Evolutionary conservation across 2,888 invertebrate species (phyloP).

Genomic region (Dryomyza anilis): DNA sequence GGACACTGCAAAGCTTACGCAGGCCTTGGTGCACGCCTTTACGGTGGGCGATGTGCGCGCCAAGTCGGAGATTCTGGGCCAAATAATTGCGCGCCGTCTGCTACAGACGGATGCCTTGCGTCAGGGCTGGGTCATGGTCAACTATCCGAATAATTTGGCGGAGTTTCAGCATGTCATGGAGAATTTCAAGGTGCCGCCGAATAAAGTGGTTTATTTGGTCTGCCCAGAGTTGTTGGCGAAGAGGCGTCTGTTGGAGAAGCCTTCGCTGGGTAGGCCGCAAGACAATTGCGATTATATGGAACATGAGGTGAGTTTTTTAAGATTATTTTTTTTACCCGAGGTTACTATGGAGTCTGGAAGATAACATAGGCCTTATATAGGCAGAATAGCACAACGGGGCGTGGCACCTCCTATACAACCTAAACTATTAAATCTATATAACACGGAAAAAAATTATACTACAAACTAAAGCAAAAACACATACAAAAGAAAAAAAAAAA

Average conservation of each 20-base stretch:
- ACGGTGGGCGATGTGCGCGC: slow-evolving; percentile 39
- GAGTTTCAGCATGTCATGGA: slow-evolving; percentile 65
- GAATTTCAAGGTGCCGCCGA: slow-evolving; percentile 64
- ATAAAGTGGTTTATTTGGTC: slow-evolving; percentile 56
- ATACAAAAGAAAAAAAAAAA: no score
- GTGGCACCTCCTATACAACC: no score
- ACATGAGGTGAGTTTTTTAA: slow-evolving; percentile 35
- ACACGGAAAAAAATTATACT: neutral
- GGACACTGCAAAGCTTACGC: no score
- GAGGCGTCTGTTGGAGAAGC: slow-evolving; percentile 42
- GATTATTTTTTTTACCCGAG: neutral
- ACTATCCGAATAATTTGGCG: slow-evolving; percentile 64
- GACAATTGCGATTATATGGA: slow-evolving; percentile 43
- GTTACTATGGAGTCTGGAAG: neutral
- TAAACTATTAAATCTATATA: neutral
- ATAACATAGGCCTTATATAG: no score
- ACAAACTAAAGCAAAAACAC: no score
- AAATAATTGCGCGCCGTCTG: slow-evolving; percentile 48
- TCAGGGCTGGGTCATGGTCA: slow-evolving; percentile 68
- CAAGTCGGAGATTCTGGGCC: slow-evolving; percentile 43
- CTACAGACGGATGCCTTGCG: slow-evolving; percentile 62
- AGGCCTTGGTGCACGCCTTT: slow-evolving; percentile 42
- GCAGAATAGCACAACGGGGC: no score
- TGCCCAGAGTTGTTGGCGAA: slow-evolving; percentile 46
- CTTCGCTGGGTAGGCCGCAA: slow-evolving; percentile 42